Evolutionary conservation across 2,113 vertebrate species (phyloP), one percentile per base, ranked within the genome.

Genomic region (Anthoscopus minutus): DNA sequence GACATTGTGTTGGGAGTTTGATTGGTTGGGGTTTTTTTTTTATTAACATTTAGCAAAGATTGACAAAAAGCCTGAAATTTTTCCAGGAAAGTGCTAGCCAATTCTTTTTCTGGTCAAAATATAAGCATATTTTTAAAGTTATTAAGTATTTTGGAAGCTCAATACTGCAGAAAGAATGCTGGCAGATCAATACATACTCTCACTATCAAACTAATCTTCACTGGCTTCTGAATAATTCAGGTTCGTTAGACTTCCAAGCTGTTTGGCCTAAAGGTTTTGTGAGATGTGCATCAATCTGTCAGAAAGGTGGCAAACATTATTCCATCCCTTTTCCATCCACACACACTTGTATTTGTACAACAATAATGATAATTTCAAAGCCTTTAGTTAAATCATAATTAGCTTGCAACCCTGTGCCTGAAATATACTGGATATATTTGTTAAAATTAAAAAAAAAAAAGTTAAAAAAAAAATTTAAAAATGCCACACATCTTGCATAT

Each of bases 161-260:
- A 81, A 12, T 28, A 30, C 35, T 30, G 48, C 21, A 88, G 62
- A 54, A 92, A 57, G 72, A 81, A 88, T 42, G 48, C 77, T 80
- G 81, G 33, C 35, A 60, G 88, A 96, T 97, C 96, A 94, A 94
- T 97, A 95, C 66, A 53, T 82, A 56, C 86, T 74, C 94, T 76
- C 82, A 72, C 80, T 90, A 96, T 81, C 92, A 93, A 94, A 93
- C 95, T 91, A 20, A 94, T 96, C 93, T 96, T 72, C 88, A 37
- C 61, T 21, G 40, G 47, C 88, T 95, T 65, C 93, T 97, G 96
- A 97, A 97, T 98, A 97, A 98, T 97, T 97, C 96, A 97, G 76
- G 65, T 60, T 96, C 92, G 81, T 96, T 25, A 86, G 73, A 45
- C 42, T 94, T 92, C 79, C 89, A 81, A 86, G 84, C 79, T 67